Evolutionary conservation across 2,113 vertebrate species (phyloP).

Genomic region (Podiceps cristatus): DNA sequence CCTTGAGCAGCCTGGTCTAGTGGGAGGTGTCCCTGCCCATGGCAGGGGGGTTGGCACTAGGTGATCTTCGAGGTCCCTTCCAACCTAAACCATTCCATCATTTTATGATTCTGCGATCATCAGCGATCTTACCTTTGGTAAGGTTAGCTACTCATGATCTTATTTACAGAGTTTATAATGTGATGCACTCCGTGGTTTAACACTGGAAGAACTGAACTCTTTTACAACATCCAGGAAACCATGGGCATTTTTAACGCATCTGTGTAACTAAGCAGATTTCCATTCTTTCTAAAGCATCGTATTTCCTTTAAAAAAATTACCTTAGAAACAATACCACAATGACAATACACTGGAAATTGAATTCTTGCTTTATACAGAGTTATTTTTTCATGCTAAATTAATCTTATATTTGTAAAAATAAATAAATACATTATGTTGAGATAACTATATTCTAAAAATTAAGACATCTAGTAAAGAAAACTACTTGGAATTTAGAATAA

Average conservation of each 20-base stretch:
- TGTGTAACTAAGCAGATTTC: background rate
- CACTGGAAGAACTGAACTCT: background rate
- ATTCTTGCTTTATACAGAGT: background rate
- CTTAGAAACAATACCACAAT: background rate
- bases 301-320: background rate
- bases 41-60: too few relatives aligned
- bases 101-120: too few relatives aligned
- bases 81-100: too few relatives aligned
- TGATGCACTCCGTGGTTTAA: background rate
- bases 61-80: background rate
- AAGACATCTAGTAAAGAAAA: background rate
- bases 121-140: background rate
- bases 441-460: background rate
- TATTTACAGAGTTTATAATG: background rate
- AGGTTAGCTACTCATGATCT: background rate
- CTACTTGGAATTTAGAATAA: background rate
- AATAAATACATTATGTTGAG: background rate
- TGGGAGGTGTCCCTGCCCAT: too few relatives aligned
- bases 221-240: background rate
- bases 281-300: background rate
- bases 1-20: too few relatives aligned
- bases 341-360: background rate
- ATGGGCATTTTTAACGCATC: background rate
- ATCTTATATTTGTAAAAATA: background rate
- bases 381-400: background rate